phyloP scores from a whole-genome alignment of 1,140 invertebrate genomes.

The Thaumatotibia leucotreta region DNA sequence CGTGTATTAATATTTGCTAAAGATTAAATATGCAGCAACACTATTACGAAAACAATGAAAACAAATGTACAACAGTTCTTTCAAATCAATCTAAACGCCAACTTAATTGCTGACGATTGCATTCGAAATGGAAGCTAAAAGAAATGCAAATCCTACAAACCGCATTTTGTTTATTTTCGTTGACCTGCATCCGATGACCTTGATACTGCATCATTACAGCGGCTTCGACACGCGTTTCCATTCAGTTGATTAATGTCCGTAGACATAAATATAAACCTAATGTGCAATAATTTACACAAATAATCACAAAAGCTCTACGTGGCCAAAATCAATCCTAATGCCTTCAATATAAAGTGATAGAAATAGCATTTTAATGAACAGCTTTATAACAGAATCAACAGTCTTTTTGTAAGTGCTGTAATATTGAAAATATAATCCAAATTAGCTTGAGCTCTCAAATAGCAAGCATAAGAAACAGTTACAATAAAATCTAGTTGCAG shows the following conservation, averaged over 20 bases:
- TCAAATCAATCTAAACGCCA: background rate
- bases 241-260: constrained; percentile 32
- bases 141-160: constrained; percentile 27
- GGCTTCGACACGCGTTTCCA: constrained; percentile 31
- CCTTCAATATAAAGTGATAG: constrained; percentile 1
- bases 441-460: constrained; percentile 16
- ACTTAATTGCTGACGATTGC: background rate
- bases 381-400: background rate
- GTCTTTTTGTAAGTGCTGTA: constrained; percentile 28
- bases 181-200: constrained; percentile 48
- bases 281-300: constrained; percentile 18
- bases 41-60: too few relatives aligned
- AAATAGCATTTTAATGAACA: background rate
- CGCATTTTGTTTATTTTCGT: constrained; percentile 41
- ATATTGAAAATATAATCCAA: constrained; percentile 20
- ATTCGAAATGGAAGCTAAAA: constrained; percentile 7
- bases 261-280: constrained; percentile 35
- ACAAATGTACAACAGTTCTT: background rate
- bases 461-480: background rate
- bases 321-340: constrained; percentile 6
- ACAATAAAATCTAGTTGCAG: background rate
- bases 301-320: background rate
- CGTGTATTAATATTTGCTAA: too few relatives aligned
- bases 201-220: constrained; percentile 58
- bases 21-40: too few relatives aligned